Percentiles rank a stretch among this genome's conserved stretches.
phyloP scores from a whole-genome alignment of 2,113 vertebrate species.

The Aegithalos caudatus region DNA sequence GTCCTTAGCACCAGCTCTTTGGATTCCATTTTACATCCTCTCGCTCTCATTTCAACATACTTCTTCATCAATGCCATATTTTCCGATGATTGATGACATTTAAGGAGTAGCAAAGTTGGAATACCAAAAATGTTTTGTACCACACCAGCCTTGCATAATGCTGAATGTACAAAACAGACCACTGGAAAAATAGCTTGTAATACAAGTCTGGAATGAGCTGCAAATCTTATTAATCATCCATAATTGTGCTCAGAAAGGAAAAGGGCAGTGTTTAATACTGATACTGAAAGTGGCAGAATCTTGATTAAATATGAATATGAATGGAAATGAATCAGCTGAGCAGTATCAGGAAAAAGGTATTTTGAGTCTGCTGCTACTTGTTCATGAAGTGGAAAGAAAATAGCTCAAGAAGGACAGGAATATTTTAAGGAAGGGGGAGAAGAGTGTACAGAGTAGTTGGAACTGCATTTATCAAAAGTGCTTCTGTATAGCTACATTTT shows the following conservation, averaged over 20 bases:
- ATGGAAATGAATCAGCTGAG: neutral
- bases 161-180: neutral
- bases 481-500: neutral
- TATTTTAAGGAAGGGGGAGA: neutral
- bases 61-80: neutral
- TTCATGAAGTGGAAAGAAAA: neutral
- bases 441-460: neutral
- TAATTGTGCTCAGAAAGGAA: conserved; percentile 8
- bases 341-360: neutral
- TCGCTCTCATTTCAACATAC: neutral
- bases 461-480: neutral
- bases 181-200: conserved; percentile 5
- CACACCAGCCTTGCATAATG: neutral
- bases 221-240: conserved; percentile 10
- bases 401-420: neutral
- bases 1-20: neutral
- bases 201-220: neutral
- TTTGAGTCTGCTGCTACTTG: conserved; percentile 1
- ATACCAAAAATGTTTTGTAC: neutral
- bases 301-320: conserved; percentile 41
- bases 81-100: neutral
- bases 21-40: neutral
- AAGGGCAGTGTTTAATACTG: neutral
- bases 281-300: neutral
- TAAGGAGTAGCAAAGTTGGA: neutral